Conservation (phyloP, 2,113 vertebrate genomes). For the Dicaeum eximium region DNA sequence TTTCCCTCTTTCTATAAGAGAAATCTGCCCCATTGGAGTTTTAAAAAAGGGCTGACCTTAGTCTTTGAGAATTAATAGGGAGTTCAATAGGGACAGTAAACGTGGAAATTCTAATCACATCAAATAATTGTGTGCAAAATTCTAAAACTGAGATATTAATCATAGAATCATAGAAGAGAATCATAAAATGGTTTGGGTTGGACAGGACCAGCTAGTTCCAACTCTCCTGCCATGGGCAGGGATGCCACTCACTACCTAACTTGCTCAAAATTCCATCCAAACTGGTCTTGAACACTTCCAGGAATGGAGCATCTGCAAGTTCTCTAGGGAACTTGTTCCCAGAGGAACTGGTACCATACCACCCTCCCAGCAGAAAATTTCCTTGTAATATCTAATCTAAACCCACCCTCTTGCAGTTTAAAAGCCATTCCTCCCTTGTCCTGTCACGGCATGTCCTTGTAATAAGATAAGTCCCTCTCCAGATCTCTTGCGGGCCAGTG, state of each 20-base stretch:
- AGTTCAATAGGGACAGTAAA: neutral
- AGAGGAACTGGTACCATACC: neutral
- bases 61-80: neutral
- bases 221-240: neutral
- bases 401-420: neutral
- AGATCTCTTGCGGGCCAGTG: neutral
- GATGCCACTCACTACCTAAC: neutral
- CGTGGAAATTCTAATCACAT: neutral
- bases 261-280: neutral
- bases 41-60: neutral
- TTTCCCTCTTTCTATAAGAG: neutral
- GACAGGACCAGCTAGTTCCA: neutral
- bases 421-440: neutral
- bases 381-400: neutral
- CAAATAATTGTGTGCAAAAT: neutral
- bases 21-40: neutral
- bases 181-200: neutral
- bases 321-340: neutral
- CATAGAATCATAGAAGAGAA: neutral
- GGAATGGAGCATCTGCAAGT: neutral
- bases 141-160: neutral
- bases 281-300: neutral
- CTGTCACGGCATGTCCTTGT: neutral
- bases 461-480: too few species aligned
- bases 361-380: neutral